These are phyloP conservation scores for Pseudomyrmex flavicornis DNA, from an alignment of 1,140 invertebrate species.

Conservation along the genomic window DNA sequence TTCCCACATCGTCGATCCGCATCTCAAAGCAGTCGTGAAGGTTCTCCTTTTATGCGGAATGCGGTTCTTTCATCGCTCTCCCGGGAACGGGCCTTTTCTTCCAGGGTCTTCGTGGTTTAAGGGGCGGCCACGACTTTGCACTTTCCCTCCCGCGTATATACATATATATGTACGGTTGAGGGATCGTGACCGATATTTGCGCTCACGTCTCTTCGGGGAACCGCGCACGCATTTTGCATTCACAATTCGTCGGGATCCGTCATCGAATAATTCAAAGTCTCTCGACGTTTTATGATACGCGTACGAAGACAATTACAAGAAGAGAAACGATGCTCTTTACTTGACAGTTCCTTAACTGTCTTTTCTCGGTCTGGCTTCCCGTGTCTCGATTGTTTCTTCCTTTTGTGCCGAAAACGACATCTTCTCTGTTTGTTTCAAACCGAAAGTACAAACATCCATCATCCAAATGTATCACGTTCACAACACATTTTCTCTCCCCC, in stretches of 20 bases:
- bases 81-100: conserved; percentile 63
- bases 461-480: background rate
- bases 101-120: conserved; percentile 51
- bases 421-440: background rate
- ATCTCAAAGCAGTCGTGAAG: conserved; percentile 62
- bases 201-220: conserved; percentile 44
- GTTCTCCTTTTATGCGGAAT: conserved; percentile 65
- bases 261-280: conserved; percentile 27
- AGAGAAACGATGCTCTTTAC: background rate
- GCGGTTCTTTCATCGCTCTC: conserved; percentile 68
- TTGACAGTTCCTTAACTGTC: conserved; percentile 5
- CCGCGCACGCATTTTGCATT: conserved; percentile 54
- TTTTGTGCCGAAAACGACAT: background rate
- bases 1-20: conserved; percentile 59
- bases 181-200: conserved; percentile 46
- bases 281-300: background rate
- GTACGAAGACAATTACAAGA: background rate
- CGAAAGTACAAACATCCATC: background rate
- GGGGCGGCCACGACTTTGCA: conserved; percentile 64
- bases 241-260: conserved; percentile 22
- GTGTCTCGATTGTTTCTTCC: background rate
- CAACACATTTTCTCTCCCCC: background rate
- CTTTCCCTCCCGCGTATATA: conserved; percentile 6
- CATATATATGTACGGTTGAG: background rate
- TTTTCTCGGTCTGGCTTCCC: background rate